Conservation (phyloP, 1,140 invertebrate species). For the Dreissena rostriformis region DNA sequence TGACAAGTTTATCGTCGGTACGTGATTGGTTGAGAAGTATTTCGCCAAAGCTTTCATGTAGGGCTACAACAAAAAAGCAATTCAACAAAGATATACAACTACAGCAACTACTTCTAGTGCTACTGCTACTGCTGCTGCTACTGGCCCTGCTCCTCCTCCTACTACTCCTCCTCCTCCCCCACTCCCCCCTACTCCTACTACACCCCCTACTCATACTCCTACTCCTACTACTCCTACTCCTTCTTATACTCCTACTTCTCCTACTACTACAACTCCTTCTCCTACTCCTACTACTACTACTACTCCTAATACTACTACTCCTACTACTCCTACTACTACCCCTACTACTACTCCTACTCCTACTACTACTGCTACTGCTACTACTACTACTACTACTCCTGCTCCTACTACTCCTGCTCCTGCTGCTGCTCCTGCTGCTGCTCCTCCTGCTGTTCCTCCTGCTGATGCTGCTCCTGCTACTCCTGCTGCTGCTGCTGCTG, state of each 20-base stretch:
- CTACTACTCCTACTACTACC: slow-evolving; percentile 2
- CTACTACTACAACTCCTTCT: slow-evolving; percentile 20
- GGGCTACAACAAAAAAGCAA: too few species aligned
- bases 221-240: not conserved
- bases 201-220: not conserved
- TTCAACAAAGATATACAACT: not conserved
- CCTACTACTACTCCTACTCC: not conserved
- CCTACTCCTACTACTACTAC: slow-evolving; percentile 3
- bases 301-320: not conserved
- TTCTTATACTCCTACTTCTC: slow-evolving; percentile 22
- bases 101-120: not conserved
- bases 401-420: slow-evolving; percentile 12
- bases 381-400: not conserved
- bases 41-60: too few species aligned
- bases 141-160: not conserved
- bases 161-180: not conserved
- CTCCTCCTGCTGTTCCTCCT: not conserved
- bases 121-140: not conserved
- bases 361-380: slow-evolving; percentile 5
- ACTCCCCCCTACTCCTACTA: not conserved
- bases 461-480: not conserved
- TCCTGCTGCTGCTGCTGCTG: not conserved
- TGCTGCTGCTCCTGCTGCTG: slow-evolving; percentile 8
- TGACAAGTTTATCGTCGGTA: too few species aligned
- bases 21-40: too few species aligned